Percentiles rank a stretch among this genome's conserved stretches.
phyloP scores from a whole-genome alignment of 2,888 invertebrate genomes.

The Nasonovia ribisnigri region DNA sequence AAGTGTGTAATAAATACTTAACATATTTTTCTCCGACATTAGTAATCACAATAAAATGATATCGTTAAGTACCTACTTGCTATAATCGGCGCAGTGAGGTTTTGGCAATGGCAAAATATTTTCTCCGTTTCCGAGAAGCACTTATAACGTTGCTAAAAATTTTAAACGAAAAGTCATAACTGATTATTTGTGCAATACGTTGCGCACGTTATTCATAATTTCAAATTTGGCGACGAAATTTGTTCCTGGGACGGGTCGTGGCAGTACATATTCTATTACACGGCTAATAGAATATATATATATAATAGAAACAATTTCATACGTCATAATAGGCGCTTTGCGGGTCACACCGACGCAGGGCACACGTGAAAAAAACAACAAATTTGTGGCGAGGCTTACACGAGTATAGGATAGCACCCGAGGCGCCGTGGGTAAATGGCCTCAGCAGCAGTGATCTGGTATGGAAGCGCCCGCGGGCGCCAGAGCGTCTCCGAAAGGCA shows the following conservation, averaged over 20 bases:
- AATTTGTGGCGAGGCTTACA: not conserved
- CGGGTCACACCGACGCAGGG: not conserved
- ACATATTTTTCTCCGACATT: not conserved
- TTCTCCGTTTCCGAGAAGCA: not conserved
- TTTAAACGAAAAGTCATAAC: not conserved
- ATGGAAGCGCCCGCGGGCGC: slow-evolving; percentile 57
- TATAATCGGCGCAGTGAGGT: not conserved
- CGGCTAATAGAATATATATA: not conserved
- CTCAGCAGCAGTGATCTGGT: slow-evolving; percentile 48
- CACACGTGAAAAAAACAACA: not conserved
- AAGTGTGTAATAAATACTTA: not conserved
- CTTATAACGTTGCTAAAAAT: not conserved
- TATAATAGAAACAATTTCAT: not conserved
- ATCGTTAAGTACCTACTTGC: not conserved
- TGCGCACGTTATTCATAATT: not conserved
- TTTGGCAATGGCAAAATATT: not conserved
- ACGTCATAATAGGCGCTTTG: not conserved
- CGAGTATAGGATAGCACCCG: slow-evolving; percentile 9
- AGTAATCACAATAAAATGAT: not conserved
- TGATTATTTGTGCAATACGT: not conserved
- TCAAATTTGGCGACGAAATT: not conserved
- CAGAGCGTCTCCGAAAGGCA: slow-evolving; percentile 61
- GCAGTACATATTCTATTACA: not conserved
- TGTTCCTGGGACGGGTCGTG: not conserved
- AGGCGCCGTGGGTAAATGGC: slow-evolving; percentile 53